Conservation (phyloP, 2,797 vertebrate species). For the Monodelphis domestica region DNA sequence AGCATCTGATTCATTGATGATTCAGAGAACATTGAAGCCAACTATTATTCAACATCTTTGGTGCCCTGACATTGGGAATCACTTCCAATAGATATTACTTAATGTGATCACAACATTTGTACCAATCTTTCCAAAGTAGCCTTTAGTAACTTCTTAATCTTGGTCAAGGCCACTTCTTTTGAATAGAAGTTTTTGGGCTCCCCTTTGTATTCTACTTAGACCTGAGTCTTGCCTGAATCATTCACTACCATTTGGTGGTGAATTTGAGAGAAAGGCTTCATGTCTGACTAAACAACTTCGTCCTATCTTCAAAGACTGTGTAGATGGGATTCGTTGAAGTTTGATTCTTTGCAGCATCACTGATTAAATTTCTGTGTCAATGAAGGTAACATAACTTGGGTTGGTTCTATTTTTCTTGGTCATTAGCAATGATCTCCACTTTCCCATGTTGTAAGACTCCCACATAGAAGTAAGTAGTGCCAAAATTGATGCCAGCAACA, state of each 20-base stretch:
- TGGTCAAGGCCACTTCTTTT: not conserved
- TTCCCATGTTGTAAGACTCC: not conserved
- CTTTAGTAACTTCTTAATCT: not conserved
- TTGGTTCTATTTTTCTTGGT: not conserved
- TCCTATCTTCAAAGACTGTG: not conserved
- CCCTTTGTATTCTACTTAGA: not conserved
- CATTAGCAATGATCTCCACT: not conserved
- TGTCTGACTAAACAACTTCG: not conserved
- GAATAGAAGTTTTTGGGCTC: not conserved
- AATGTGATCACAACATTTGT: not conserved
- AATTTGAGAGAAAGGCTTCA: not conserved
- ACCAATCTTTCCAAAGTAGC: not conserved
- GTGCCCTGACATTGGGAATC: not conserved
- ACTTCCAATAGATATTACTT: not conserved
- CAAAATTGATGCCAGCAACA: not conserved
- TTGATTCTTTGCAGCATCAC: not conserved
- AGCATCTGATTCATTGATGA: not conserved
- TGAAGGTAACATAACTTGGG: not conserved
- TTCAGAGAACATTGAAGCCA: not conserved
- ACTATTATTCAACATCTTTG: not conserved
- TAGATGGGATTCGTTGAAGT: not conserved
- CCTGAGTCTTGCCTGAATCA: not conserved
- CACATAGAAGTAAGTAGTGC: not conserved
- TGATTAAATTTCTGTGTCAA: not conserved
- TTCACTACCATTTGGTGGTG: not conserved